phyloP scores from a whole-genome alignment of 2,888 invertebrate species.

The Pelosia muscerda region DNA sequence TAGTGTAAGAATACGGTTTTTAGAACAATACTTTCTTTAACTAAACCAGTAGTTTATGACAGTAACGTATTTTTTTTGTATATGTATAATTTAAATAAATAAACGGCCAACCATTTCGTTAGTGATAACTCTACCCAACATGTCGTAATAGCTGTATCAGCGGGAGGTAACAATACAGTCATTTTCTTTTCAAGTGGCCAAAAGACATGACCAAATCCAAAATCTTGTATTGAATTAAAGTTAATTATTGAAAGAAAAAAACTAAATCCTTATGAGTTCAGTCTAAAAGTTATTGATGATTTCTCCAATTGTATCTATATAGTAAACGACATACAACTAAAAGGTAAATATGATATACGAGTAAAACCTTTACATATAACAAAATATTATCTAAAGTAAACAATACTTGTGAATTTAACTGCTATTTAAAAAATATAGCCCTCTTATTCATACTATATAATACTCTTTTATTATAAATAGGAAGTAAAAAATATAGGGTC shows the following conservation, averaged over 20 bases:
- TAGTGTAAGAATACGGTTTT: not conserved
- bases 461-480: slow-evolving; percentile 14
- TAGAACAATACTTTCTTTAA: not conserved
- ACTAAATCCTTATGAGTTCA: not conserved
- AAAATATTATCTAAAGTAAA: too few relatives aligned
- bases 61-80: not conserved
- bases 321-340: not conserved
- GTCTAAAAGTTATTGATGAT: too few relatives aligned
- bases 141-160: not conserved
- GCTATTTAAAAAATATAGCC: not conserved
- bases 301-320: too few relatives aligned
- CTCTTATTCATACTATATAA: slow-evolving; percentile 10
- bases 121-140: not conserved
- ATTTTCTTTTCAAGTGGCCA: too few relatives aligned
- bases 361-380: too few relatives aligned
- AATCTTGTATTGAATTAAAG: too few relatives aligned
- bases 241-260: not conserved
- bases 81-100: too few relatives aligned
- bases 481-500: slow-evolving; percentile 54
- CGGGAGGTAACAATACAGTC: not conserved
- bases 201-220: too few relatives aligned
- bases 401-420: not conserved
- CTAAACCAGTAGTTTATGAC: not conserved
- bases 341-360: not conserved
- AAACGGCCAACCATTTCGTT: not conserved